Evolutionary conservation across 1,140 invertebrate species (phyloP).

Genomic region (Coptotermes formosanus): DNA sequence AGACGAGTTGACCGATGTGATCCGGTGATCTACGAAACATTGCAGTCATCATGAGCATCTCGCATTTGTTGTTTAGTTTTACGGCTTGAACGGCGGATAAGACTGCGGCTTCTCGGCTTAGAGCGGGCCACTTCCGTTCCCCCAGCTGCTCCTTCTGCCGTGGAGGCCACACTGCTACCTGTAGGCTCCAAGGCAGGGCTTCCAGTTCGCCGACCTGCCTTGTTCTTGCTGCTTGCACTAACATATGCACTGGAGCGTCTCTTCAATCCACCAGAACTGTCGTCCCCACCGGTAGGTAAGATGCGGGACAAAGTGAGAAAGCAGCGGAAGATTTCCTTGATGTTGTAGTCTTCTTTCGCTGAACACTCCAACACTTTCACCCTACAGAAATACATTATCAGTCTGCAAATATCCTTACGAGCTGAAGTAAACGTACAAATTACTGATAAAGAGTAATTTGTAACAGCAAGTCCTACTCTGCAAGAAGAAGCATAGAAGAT

Average conservation of each 20-base stretch:
- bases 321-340: slow-evolving; percentile 72
- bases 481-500: no score
- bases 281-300: slow-evolving; percentile 58
- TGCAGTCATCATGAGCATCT: slow-evolving; percentile 71
- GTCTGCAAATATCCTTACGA: background rate
- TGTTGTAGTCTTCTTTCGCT: slow-evolving; percentile 74
- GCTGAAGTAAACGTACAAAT: background rate
- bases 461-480: no score
- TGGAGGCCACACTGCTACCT: slow-evolving; percentile 38
- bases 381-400: slow-evolving; percentile 44
- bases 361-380: slow-evolving; percentile 79
- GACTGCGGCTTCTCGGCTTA: slow-evolving; percentile 69
- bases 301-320: slow-evolving; percentile 69
- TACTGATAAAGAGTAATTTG: no score
- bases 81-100: slow-evolving; percentile 73
- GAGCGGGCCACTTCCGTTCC: slow-evolving; percentile 43
- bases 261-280: slow-evolving; percentile 58
- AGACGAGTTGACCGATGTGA: background rate
- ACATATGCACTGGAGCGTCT: slow-evolving; percentile 73
- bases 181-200: slow-evolving; percentile 45
- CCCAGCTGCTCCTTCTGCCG: background rate
- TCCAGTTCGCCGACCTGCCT: slow-evolving; percentile 47
- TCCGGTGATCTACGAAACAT: slow-evolving; percentile 59
- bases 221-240: slow-evolving; percentile 54
- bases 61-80: slow-evolving; percentile 78